Base-by-base conservation (phyloP, 2,888 invertebrate species). In the Volucella inanis region DNA sequence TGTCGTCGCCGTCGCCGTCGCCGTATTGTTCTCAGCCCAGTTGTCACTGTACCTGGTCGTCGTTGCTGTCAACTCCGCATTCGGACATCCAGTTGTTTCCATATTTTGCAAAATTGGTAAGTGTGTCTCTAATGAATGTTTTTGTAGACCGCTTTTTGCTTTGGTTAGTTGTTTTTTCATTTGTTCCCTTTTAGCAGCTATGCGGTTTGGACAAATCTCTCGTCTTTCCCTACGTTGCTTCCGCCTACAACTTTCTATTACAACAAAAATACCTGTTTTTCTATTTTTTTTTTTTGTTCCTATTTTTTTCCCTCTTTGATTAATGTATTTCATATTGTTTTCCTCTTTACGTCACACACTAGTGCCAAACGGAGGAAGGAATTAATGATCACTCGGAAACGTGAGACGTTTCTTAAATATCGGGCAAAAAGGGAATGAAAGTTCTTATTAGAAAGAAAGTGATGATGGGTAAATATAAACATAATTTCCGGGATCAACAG, bases 171-270 rank as follows among this genome's bases (percentile, higher is more conserved):
- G 49, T 12, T 22, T 11, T 67, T 67, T 43, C 41, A 11, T 15
- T 4, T 22, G 3, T n/a, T 18, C 49, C 38, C 10, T 54, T 62
- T 43, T 68, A 49, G 59, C 77, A 68, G 41, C 43, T 4, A 4
- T 84, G 49, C 49, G 68, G 75, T 55, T 67, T 64, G 54, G 80
- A 80, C 67, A 65, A 49, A 71, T 76, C 54, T 79, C 45, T 61
- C 52, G 54, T 50, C 54, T 55, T 54, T 84, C 47, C 75, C 31
- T 31, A 75, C 79, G 59, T 84, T 79, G 59, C 79, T 75, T 84
- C 75, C 84, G 75, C 84, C 84, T 71, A 84, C 84, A 80, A 84
- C 84, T 84, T 84, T 84, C 84, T 84, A 75, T 84, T 71, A 71
- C 75, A 78, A 71, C n/a, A 39, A 80, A 67, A 84, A 84, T 80